Evolutionary conservation across 2,888 invertebrate genomes (phyloP).

Genomic region (Sesamia inferens): DNA sequence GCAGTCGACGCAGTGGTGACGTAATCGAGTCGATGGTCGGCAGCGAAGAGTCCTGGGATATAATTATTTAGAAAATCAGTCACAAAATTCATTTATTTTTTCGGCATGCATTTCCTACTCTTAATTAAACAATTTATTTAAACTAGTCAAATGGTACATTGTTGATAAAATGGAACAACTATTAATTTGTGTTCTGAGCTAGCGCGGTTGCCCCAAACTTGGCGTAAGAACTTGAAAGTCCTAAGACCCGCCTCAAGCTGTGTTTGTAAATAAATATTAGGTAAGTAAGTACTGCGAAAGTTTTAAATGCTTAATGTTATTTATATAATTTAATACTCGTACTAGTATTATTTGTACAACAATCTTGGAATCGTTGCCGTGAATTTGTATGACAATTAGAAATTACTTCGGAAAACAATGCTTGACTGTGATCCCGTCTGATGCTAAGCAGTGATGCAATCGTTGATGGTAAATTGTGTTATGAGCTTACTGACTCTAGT

Average conservation of each 20-base stretch:
- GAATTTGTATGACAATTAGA: slow-evolving; percentile 11
- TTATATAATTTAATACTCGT: slow-evolving; percentile 30
- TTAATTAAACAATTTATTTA: not conserved
- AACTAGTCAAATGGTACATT: slow-evolving; percentile 39
- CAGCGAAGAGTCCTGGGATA: no score
- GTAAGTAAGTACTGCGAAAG: slow-evolving; percentile 25
- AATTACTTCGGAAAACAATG: not conserved
- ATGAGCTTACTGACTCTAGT: no score
- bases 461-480: no score
- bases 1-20: no score
- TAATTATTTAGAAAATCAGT: no score
- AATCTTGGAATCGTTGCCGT: not conserved
- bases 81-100: not conserved
- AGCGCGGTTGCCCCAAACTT: slow-evolving; percentile 45
- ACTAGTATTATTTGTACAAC: slow-evolving; percentile 16
- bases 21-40: no score
- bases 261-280: slow-evolving; percentile 57
- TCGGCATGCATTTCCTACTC: not conserved
- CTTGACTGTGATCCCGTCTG: not conserved
- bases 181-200: slow-evolving; percentile 44
- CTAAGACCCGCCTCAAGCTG: slow-evolving; percentile 39
- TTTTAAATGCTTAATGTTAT: slow-evolving; percentile 29
- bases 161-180: slow-evolving; percentile 43
- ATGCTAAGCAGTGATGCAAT: no score
- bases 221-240: slow-evolving; percentile 43